A percentile compares a stretch with the other conserved stretches of the same genome.
These are phyloP conservation scores for Rutpela maculata DNA, from an alignment of 2,888 invertebrate species.

Conservation along the genomic window DNA sequence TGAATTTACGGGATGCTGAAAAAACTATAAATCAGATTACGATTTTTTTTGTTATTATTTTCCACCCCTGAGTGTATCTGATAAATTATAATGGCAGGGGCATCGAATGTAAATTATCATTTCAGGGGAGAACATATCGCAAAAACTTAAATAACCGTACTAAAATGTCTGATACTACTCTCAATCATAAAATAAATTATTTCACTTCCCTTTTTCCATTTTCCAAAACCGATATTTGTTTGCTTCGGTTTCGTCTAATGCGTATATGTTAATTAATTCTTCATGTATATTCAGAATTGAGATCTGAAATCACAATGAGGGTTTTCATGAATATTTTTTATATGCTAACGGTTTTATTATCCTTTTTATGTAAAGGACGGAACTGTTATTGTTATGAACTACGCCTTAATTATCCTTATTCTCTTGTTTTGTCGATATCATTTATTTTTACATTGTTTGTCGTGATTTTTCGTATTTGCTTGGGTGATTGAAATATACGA, in stretches of 20 bases:
- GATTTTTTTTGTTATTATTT: constrained; percentile 65
- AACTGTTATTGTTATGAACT: constrained; percentile 52
- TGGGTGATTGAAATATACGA: too few species aligned
- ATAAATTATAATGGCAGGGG: constrained; percentile 45
- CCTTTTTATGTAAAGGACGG: constrained; percentile 48
- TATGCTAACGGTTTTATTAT: constrained; percentile 53
- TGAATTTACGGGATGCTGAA: constrained; percentile 61
- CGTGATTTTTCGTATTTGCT: too few species aligned
- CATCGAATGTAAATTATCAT: constrained; percentile 64
- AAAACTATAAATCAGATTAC: constrained; percentile 69
- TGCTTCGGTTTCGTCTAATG: constrained; percentile 53
- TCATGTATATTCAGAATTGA: constrained; percentile 54
- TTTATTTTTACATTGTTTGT: constrained; percentile 42
- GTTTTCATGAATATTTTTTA: constrained; percentile 47
- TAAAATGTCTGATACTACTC: constrained; percentile 58
- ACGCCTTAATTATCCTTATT: constrained; percentile 45
- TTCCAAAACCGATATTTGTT: constrained; percentile 49
- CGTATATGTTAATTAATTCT: constrained; percentile 58
- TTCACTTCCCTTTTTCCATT: constrained; percentile 54
- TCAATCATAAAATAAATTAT: constrained; percentile 63
- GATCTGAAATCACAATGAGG: constrained; percentile 46
- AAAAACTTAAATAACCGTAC: constrained; percentile 62
- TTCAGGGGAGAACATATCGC: constrained; percentile 55
- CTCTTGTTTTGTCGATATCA: constrained; percentile 41
- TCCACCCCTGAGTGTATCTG: constrained; percentile 50